These are phyloP conservation scores for Galbula dea DNA, from an alignment of 2,113 vertebrate genomes.

Conservation along the genomic window DNA sequence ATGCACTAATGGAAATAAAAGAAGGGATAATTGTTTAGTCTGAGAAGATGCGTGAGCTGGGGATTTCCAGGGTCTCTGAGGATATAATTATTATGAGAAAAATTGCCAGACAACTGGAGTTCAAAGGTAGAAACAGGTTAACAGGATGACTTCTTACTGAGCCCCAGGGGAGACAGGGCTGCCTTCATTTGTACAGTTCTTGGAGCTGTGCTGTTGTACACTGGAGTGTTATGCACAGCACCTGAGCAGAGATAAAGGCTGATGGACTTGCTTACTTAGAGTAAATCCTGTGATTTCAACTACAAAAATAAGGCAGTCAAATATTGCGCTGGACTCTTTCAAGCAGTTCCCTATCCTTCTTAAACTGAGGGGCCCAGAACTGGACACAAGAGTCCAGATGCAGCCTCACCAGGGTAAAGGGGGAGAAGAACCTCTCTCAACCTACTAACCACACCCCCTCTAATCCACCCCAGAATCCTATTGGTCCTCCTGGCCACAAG, in stretches of 20 bases:
- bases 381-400: too few species aligned
- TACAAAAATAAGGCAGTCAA: neutral
- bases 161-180: neutral
- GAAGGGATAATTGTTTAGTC: slow-evolving; percentile 8
- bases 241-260: neutral
- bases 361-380: too few species aligned
- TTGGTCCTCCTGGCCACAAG: too few species aligned
- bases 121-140: neutral
- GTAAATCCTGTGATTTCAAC: neutral
- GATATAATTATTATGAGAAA: neutral
- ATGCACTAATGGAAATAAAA: neutral
- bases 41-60: neutral
- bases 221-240: neutral
- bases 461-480: too few species aligned
- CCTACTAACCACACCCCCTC: too few species aligned
- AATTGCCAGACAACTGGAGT: neutral
- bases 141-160: neutral
- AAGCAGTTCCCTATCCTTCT: too few species aligned
- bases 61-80: neutral
- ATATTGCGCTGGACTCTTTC: neutral
- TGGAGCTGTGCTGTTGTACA: neutral
- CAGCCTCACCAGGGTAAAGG: too few species aligned
- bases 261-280: neutral
- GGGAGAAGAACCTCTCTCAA: too few species aligned
- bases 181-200: neutral